Conservation (phyloP, 2,797 vertebrate genomes). For the Zenarchopterus dispar region DNA sequence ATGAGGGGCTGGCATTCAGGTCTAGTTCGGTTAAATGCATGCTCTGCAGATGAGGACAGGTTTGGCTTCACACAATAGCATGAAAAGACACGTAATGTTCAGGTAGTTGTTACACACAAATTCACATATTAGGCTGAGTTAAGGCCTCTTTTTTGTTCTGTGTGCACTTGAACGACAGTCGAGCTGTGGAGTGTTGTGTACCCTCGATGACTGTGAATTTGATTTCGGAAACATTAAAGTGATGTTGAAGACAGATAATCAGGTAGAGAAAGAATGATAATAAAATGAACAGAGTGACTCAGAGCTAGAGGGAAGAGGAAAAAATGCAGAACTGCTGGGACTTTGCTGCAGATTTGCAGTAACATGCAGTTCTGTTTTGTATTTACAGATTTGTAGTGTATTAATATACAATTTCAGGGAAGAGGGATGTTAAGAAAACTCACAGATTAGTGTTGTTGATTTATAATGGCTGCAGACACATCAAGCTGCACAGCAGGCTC, state of each 20-base stretch:
- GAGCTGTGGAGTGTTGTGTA: not conserved
- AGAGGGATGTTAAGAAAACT: too few relatives aligned
- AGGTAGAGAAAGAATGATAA: not conserved
- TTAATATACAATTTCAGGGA: not conserved
- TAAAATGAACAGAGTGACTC: slow-evolving; percentile 1
- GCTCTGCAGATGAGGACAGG: too few relatives aligned
- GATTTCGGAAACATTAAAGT: slow-evolving; percentile 3
- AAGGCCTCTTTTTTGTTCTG: too few relatives aligned
- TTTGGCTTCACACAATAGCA: too few relatives aligned
- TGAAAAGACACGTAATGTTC: too few relatives aligned
- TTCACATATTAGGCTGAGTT: too few relatives aligned
- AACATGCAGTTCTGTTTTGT: not conserved
- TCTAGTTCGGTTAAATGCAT: too few relatives aligned
- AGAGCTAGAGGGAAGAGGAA: not conserved
- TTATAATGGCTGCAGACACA: not conserved
- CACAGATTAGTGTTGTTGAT: not conserved
- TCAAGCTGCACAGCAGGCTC: not conserved
- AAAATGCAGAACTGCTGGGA: not conserved
- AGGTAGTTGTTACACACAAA: too few relatives aligned
- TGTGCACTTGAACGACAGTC: not conserved
- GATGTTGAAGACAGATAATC: slow-evolving; percentile 9
- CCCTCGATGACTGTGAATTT: not conserved
- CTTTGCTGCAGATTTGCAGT: not conserved
- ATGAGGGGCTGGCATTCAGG: too few relatives aligned
- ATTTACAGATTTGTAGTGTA: too few relatives aligned